These are phyloP conservation scores for Girardinichthys multiradiatus DNA, from an alignment of 2,113 vertebrate genomes.

Conservation along the genomic window DNA sequence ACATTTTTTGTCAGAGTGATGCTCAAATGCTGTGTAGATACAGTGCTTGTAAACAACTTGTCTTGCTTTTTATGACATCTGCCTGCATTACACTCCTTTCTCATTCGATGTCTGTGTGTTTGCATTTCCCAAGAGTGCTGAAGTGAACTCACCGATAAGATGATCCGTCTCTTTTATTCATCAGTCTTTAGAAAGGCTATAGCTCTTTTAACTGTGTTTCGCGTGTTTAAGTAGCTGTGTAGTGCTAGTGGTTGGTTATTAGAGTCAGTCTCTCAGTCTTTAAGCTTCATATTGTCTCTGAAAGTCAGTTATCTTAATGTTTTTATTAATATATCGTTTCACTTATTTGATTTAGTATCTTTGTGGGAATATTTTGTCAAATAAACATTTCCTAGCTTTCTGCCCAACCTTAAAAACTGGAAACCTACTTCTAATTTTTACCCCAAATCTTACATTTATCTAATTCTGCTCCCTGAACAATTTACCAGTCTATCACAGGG, in stretches of 20 bases:
- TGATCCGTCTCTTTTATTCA: background rate
- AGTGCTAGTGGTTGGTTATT: background rate
- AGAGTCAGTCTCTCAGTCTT: conserved; percentile 18
- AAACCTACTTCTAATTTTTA: background rate
- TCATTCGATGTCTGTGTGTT: too few species aligned
- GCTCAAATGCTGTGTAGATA: too few species aligned
- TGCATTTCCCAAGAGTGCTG: background rate
- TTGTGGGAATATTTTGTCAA: background rate
- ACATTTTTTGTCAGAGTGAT: too few species aligned
- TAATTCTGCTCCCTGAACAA: background rate
- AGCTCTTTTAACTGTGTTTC: background rate
- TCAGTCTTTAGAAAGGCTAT: background rate
- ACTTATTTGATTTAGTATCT: background rate
- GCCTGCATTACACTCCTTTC: background rate
- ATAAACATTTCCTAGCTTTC: background rate
- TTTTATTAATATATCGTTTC: conserved; percentile 26
- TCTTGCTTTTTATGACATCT: background rate
- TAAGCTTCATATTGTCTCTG: conserved; percentile 23
- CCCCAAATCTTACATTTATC: background rate
- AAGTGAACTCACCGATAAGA: background rate
- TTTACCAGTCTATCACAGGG: too few species aligned
- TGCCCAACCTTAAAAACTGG: background rate
- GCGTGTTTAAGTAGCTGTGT: conserved; percentile 10
- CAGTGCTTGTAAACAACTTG: background rate
- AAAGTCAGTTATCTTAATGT: conserved; percentile 38